Base-by-base conservation (phyloP, 2,113 vertebrate species). In the Ammodytes dubius region DNA sequence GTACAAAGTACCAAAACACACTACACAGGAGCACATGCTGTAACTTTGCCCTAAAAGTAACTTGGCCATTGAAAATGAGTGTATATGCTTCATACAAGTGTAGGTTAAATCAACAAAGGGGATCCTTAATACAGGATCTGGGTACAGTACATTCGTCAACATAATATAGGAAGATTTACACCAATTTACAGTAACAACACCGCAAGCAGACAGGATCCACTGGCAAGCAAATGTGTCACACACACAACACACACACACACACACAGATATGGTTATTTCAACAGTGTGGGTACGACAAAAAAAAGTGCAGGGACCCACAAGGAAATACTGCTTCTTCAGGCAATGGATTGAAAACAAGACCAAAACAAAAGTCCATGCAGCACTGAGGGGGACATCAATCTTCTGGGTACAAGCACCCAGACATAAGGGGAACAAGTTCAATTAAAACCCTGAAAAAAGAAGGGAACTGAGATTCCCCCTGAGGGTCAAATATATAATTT, bases 191-290 rank as follows among this genome's bases (percentile, higher is more conserved):
- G 35, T 17, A 77, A 79, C 76, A 81, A 50, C 68, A 86, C 61
- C 71, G 49, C 76, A 83, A 82, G 81, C 81, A 86, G 12, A 81
- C 63, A 52, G 64, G 59, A 74, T 61, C 66, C 2, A 35, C 61
- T 61, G 63, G 81, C 86, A 88, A 77, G 86, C 81, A 84, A 71
- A 87, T 79, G 74, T 69, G 40, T 85, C 78, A 88, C 80, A 82
- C 60, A 81, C 47, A 84, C 74, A 40, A 83, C 78, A 88, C 80
- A 82, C 60, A 81, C 47, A 84, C 74, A 40, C 27, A 83, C 27
- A 81, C 47, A 84, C 74, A 40, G n/a, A 83, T 70, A 60, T 13
- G 27, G 5, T 56, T 60, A 11, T 27, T 60, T 39, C 7, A 39
- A 63, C 37, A 61, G 47, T 67, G 58, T 45, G 76, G 37, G 58